Base-by-base conservation (phyloP, 2,113 vertebrate genomes). In the Falco punctatus region DNA sequence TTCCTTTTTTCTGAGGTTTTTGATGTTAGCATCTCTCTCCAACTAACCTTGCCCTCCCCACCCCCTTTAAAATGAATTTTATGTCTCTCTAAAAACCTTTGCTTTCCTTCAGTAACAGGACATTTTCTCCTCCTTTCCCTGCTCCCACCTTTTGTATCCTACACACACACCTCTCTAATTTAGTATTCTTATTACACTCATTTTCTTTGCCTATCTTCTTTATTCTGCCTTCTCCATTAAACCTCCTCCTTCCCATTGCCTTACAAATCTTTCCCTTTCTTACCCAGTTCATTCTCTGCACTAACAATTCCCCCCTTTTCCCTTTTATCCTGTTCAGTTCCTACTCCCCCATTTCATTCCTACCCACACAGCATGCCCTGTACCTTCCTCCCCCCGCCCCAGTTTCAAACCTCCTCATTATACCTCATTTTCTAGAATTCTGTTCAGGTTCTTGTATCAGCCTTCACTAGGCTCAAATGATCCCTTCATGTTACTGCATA, bases 341-440 rank as follows among this genome's bases (percentile, higher is more conserved):
- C 71, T 88, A 91, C 92, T 92, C 84, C 58, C 46, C 70, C 84
- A 90, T 90, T 92, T 90, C 58, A 80, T 75, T 90, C 81, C 86
- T 75, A 89, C 94, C 62, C 84, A 95, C 94, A 92, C 54, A 62
- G 51, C 32, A 62, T 4, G 6, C 67, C 88, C 67, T 92, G 40
- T 91, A 44, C 81, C 64, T 94, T 85, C 75, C 77, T 89, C 54
- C 51, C 83, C 77, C 66, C 0, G 2, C 66, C 73, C 88, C 57
- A 86, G n/a, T 94, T 96, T 86, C 78, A 66, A 88, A 82, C 48
- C 90, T 95, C 32, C 54, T 90, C 48, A 88, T 94, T 89, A 81
- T 51, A 86, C 78, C 90, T 88, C 46, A 46, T 69, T 94, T 91
- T 79, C 66, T 38, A 74, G 55, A 90, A 55, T 82, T 94, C 66